Percentiles rank a stretch among this genome's conserved stretches.
Evolutionary conservation across 2,113 vertebrate species (phyloP).

Genomic region (Etheostoma spectabile): DNA sequence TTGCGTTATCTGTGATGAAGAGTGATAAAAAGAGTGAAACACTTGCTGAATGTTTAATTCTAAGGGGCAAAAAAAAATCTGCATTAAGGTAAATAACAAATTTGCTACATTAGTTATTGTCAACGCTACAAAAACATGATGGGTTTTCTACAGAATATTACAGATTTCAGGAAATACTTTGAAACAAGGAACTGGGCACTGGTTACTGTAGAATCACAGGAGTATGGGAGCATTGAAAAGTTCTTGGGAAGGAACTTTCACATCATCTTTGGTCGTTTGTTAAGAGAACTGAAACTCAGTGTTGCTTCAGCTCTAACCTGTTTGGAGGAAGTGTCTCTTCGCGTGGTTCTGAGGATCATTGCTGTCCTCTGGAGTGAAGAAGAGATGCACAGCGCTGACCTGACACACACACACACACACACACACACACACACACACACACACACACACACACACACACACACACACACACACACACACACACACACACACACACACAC

Average conservation of each 20-base stretch:
- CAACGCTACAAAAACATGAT: background rate
- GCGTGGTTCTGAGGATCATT: constrained; percentile 91
- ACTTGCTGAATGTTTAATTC: background rate
- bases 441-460: no score
- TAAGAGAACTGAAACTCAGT: background rate
- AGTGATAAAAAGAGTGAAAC: background rate
- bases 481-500: constrained; percentile 6
- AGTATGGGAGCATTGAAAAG: background rate
- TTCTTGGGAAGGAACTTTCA: background rate
- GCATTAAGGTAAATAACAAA: background rate
- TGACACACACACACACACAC: constrained; percentile 64
- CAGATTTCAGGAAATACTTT: background rate
- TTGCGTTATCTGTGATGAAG: constrained; percentile 88
- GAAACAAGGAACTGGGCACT: background rate
- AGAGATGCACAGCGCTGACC: constrained; percentile 90
- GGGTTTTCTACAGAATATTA: background rate
- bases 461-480: no score
- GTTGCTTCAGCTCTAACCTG: constrained; percentile 80
- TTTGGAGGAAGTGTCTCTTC: constrained; percentile 92
- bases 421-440: background rate
- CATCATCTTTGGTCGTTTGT: background rate
- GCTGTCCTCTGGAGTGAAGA: constrained; percentile 92
- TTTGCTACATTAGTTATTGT: background rate
- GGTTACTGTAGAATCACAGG: background rate
- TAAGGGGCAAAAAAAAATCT: background rate